phyloP scores from a whole-genome alignment of 1,140 invertebrate genomes.

The Bicyclus anynana region DNA sequence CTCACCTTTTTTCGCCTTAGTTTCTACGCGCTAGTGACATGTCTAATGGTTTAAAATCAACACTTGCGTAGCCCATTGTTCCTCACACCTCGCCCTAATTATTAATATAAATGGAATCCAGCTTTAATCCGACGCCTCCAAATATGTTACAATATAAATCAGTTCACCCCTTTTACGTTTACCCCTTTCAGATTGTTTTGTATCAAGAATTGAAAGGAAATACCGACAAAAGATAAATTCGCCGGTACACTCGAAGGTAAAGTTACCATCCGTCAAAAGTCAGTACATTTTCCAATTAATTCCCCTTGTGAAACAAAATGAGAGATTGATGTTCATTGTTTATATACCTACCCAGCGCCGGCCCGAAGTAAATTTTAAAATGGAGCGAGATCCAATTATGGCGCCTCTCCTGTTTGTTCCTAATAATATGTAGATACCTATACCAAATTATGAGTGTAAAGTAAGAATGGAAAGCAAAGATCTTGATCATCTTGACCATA shows the following conservation, averaged over 20 bases:
- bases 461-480: no score
- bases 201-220: conserved; percentile 20
- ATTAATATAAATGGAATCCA: background rate
- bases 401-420: no score
- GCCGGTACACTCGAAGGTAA: conserved; percentile 25
- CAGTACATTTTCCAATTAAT: conserved; percentile 36
- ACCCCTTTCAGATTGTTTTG: conserved; percentile 10
- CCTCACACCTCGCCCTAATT: background rate
- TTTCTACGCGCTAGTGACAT: no score
- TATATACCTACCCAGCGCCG: no score
- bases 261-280: conserved; percentile 40
- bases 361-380: no score
- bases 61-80: no score
- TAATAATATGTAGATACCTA: no score
- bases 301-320: conserved; percentile 19
- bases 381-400: no score
- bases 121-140: background rate
- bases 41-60: no score
- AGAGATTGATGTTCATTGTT: background rate
- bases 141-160: conserved; percentile 16
- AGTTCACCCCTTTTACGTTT: background rate
- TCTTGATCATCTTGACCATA: no score
- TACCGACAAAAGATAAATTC: conserved; percentile 26
- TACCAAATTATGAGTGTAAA: no score
- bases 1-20: no score